phyloP scores from a whole-genome alignment of 1,140 invertebrate genomes.

The Drosophila virilis region DNA sequence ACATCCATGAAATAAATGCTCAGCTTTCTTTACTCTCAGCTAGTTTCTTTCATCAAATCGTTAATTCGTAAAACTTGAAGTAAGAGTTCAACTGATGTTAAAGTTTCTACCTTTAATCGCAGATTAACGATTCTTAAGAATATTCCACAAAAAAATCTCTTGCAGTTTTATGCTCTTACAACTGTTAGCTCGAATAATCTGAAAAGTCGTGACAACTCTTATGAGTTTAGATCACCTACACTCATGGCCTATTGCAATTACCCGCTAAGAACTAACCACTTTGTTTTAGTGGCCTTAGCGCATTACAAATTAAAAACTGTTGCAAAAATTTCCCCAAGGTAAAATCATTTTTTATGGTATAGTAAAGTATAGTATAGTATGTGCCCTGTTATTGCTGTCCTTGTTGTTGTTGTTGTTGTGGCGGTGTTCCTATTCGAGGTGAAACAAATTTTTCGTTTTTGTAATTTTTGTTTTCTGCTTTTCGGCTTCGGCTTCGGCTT shows the following conservation, averaged over 20 bases:
- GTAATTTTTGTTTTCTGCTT: conserved; percentile 25
- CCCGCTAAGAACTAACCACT: conserved; percentile 61
- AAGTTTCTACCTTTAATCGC: too few species aligned
- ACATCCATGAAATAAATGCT: too few species aligned
- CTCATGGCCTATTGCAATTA: conserved; percentile 33
- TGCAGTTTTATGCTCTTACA: too few species aligned
- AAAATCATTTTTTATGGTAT: conserved; percentile 72
- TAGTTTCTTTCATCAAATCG: too few species aligned
- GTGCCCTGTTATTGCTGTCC: not conserved
- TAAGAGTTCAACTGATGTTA: too few species aligned
- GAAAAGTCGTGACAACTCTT: conserved; percentile 17
- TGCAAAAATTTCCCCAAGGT: conserved; percentile 80
- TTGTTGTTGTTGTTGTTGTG: not conserved
- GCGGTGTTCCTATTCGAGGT: conserved; percentile 28
- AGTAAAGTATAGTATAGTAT: conserved; percentile 10
- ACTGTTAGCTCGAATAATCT: not conserved
- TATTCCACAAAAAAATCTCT: too few species aligned
- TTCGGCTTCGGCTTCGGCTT: not conserved
- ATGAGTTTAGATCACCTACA: conserved; percentile 3
- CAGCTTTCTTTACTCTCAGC: too few species aligned
- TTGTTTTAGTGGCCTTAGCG: conserved; percentile 63
- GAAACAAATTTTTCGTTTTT: conserved; percentile 36
- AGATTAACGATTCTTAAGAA: too few species aligned
- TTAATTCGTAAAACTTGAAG: too few species aligned
- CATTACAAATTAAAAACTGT: conserved; percentile 82